Percentiles rank a stretch among this genome's conserved stretches.
Conservation (phyloP, 1,140 invertebrate species). For the Phocides pigmalion region DNA sequence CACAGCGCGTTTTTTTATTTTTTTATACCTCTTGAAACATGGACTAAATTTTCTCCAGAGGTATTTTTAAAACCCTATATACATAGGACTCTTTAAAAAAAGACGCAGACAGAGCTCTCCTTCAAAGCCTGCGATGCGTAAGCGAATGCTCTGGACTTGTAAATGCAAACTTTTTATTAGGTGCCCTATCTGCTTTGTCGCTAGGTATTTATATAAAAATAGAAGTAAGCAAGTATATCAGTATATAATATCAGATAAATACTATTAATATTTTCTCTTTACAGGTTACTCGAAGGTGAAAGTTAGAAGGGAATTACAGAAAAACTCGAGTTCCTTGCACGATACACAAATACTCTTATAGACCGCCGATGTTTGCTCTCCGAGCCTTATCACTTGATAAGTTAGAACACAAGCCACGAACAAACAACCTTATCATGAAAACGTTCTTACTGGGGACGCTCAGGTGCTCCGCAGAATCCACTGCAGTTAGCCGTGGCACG, state of each 20-base stretch:
- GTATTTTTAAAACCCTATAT: no score
- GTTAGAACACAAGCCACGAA: slow-evolving; percentile 77
- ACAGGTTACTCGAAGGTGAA: slow-evolving; percentile 61
- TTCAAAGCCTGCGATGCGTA: no score
- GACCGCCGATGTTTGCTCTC: slow-evolving; percentile 76
- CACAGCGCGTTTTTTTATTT: no score
- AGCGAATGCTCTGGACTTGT: no score
- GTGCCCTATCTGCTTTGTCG: no score
- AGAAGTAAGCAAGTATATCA: no score
- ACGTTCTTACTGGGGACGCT: slow-evolving; percentile 67
- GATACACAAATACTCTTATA: slow-evolving; percentile 76
- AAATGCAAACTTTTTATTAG: no score
- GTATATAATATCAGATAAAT: slow-evolving; percentile 28
- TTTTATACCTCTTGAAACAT: no score
- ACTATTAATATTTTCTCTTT: slow-evolving; percentile 52
- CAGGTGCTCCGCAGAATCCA: slow-evolving; percentile 64
- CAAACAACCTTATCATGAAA: slow-evolving; percentile 81
- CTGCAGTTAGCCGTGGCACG: slow-evolving; percentile 48
- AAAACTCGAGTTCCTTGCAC: slow-evolving; percentile 69
- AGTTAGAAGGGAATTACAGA: slow-evolving; percentile 60
- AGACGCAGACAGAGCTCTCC: no score
- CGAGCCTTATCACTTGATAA: slow-evolving; percentile 79
- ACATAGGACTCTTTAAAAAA: no score
- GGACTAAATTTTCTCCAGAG: no score
- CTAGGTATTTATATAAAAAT: no score